These are phyloP conservation scores for Sinocyclocheilus anophthalmus DNA, from an alignment of 2,113 vertebrate genomes.

Conservation along the genomic window DNA sequence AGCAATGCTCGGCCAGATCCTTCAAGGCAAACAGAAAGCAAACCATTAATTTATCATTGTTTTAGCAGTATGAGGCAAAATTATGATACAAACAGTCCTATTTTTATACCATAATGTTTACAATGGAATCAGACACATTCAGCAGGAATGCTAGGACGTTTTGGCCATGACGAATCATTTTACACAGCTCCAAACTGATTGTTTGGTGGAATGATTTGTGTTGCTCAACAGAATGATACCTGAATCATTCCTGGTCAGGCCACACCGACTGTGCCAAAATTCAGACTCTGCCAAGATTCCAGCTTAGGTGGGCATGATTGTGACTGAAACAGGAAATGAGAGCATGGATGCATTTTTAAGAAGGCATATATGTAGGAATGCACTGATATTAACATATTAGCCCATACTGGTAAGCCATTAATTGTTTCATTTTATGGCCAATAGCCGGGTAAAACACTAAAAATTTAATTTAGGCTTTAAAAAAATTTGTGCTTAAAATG, in stretches of 20 bases:
- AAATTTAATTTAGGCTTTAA: background rate
- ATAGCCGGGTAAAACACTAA: background rate
- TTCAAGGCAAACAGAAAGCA: conserved; percentile 26
- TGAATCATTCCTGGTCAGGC: conserved; percentile 25
- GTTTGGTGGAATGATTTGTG: background rate
- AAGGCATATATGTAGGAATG: background rate
- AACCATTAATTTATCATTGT: background rate
- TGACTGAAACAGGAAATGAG: conserved; percentile 19
- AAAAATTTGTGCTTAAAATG: too few relatives aligned
- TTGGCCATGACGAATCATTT: conserved; percentile 8
- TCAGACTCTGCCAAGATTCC: conserved; percentile 44
- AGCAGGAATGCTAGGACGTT: background rate
- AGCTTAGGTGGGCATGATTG: conserved; percentile 25
- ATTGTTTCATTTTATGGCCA: background rate
- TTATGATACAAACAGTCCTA: background rate
- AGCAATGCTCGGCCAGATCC: background rate
- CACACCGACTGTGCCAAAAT: conserved; percentile 41
- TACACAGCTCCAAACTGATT: conserved; percentile 24
- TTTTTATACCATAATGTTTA: conserved; percentile 37
- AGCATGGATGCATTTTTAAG: background rate
- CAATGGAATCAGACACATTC: conserved; percentile 14
- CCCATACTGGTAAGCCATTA: background rate
- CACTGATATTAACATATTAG: background rate
- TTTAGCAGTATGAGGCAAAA: conserved; percentile 1
- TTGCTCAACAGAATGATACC: background rate